A percentile compares a stretch with the other conserved stretches of the same genome.
Conservation (phyloP, 1,140 invertebrate species). For the Anastatus disparis region DNA sequence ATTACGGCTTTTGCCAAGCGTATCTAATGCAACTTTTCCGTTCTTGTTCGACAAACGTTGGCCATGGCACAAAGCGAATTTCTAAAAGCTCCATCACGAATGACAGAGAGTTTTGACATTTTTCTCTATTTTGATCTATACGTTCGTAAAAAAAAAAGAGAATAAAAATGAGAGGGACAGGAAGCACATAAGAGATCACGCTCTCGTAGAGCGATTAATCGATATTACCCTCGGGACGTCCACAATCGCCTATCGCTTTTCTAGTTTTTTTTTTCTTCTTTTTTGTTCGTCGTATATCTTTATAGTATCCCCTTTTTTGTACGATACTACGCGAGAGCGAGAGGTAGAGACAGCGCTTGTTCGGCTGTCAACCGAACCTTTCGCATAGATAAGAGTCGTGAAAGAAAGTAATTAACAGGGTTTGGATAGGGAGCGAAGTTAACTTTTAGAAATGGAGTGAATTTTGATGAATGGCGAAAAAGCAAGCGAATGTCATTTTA, state of each 20-base stretch:
- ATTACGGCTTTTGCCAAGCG: no score
- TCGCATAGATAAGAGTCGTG: neutral
- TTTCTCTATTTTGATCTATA: no score
- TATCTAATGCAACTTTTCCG: no score
- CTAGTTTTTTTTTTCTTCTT: conserved; percentile 42
- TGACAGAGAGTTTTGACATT: no score
- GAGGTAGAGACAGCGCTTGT: neutral
- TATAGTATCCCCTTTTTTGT: neutral
- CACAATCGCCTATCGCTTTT: conserved; percentile 4
- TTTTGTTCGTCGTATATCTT: neutral
- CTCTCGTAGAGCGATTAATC: conserved; percentile 5
- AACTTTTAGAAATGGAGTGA: no score
- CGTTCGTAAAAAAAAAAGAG: no score
- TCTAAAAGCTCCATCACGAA: no score
- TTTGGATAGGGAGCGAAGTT: neutral
- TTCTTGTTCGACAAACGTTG: no score
- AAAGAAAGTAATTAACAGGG: conserved; percentile 6
- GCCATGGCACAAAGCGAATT: no score
- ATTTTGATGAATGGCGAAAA: neutral
- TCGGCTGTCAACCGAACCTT: neutral
- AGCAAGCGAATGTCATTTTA: neutral
- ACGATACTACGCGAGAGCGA: neutral
- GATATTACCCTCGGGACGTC: conserved; percentile 1
- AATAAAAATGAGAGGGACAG: no score
- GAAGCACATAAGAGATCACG: neutral